These are phyloP conservation scores for Chiloscyllium punctatum DNA, from an alignment of 2,797 vertebrate genomes.

Conservation along the genomic window DNA sequence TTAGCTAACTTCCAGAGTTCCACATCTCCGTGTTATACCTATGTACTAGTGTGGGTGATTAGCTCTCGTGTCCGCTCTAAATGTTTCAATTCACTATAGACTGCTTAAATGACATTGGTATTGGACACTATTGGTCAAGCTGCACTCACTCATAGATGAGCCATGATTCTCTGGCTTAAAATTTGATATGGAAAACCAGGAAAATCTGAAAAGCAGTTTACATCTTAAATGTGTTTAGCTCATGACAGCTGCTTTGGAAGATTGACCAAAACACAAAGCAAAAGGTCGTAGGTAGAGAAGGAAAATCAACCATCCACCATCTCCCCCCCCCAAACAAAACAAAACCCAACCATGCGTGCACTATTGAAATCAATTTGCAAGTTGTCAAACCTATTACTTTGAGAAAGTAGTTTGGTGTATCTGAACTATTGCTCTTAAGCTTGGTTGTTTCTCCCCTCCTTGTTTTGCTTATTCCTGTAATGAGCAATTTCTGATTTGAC, in stretches of 20 bases:
- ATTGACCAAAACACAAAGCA: background rate
- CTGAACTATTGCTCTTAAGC: background rate
- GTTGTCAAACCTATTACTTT: background rate
- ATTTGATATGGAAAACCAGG: background rate
- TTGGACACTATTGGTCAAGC: background rate
- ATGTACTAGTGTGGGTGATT: background rate
- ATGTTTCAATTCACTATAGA: background rate
- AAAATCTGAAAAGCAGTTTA: background rate
- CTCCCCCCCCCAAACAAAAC: no score
- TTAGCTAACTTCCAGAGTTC: background rate
- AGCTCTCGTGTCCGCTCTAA: background rate
- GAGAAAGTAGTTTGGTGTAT: background rate
- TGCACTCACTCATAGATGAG: background rate
- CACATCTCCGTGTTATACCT: background rate
- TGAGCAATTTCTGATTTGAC: background rate
- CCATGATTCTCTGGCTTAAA: background rate
- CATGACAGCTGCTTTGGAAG: background rate
- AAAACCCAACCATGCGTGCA: no score
- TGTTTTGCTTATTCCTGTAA: background rate
- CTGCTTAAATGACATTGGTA: background rate
- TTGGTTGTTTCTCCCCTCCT: background rate
- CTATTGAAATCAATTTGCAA: background rate
- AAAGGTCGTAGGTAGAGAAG: background rate
- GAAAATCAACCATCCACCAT: background rate
- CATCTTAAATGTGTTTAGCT: no score